These are phyloP conservation scores for Danaus chrysippus DNA, from an alignment of 2,888 invertebrate genomes.

Conservation along the genomic window DNA sequence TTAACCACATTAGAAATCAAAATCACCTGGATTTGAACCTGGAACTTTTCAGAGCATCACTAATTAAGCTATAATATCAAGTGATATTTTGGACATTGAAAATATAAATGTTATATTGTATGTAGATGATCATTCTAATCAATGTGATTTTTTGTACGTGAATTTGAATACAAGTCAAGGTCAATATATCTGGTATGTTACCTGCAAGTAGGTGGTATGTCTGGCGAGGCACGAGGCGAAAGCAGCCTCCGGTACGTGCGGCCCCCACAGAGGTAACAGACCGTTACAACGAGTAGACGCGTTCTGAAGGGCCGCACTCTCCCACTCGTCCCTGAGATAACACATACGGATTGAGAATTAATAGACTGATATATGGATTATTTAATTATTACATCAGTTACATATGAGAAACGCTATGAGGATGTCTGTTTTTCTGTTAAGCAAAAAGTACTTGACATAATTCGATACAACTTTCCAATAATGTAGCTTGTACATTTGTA, in stretches of 20 bases:
- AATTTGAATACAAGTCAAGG: background rate
- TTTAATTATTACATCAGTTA: background rate
- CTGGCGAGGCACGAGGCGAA: slow-evolving; percentile 96
- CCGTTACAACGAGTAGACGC: slow-evolving; percentile 99
- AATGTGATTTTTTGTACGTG: background rate
- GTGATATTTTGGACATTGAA: no score
- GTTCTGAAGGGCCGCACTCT: slow-evolving; percentile 97
- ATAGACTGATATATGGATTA: background rate
- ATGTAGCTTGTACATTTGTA: no score
- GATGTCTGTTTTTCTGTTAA: no score
- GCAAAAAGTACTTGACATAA: no score
- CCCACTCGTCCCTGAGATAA: slow-evolving; percentile 93
- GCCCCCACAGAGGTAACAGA: slow-evolving; percentile 97
- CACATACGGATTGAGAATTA: background rate
- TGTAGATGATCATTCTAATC: no score
- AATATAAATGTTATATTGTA: no score
- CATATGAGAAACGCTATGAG: no score
- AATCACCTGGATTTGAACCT: no score
- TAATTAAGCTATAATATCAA: no score
- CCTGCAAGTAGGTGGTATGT: slow-evolving; percentile 91
- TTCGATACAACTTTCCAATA: no score
- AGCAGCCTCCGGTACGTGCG: slow-evolving; percentile 93
- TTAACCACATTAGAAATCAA: no score
- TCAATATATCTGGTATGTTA: slow-evolving; percentile 26
- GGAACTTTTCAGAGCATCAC: no score